Evolutionary conservation across 2,888 invertebrate species (phyloP), one percentile per base, ranked within the genome.

Genomic region (Hypsopygia costalis): DNA sequence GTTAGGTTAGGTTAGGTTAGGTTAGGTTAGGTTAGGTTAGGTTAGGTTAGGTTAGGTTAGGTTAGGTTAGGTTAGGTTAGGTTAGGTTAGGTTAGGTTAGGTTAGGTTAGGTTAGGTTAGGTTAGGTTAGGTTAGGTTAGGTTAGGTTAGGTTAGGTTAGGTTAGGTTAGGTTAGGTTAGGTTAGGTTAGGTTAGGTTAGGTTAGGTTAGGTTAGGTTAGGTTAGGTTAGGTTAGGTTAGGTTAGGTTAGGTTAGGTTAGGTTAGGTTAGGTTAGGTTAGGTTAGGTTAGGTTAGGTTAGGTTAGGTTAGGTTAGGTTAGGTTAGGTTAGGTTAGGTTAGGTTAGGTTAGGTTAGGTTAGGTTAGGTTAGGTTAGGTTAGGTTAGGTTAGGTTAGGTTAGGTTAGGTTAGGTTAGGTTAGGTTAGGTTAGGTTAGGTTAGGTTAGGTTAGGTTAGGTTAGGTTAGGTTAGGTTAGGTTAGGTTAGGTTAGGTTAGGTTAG

Each of bases 1-100:
- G 31, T 31, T 31, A 31, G 31, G 31, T 31, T 31, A 31, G 31
- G 31, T 31, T 31, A 31, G 31, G 31, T 31, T 31, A 27, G 27
- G 27, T 27, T 27, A 27, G 27, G 27, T 27, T 27, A 27, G 27
- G 27, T 27, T 27, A 27, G 27, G 27, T 27, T 27, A 27, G 27
- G 27, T 27, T 27, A 27, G 27, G 27, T 27, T 27, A 27, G 27
- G 27, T 27, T 27, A 27, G 27, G 27, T 27, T 27, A 27, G 27
- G 27, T 27, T 27, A 27, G 27, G 27, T 27, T 27, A 27, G 27
- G 27, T 27, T 27, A 27, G 27, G 27, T 27, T 27, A 27, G 27
- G 27, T 27, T 27, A 27, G 27, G 27, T 27, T 27, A 27, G 27
- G 27, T 27, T 27, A 27, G 27, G 27, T 27, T 27, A 27, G 27